Base-by-base conservation (phyloP, 2,113 vertebrate genomes). In the Orientallactaga bullata region DNA sequence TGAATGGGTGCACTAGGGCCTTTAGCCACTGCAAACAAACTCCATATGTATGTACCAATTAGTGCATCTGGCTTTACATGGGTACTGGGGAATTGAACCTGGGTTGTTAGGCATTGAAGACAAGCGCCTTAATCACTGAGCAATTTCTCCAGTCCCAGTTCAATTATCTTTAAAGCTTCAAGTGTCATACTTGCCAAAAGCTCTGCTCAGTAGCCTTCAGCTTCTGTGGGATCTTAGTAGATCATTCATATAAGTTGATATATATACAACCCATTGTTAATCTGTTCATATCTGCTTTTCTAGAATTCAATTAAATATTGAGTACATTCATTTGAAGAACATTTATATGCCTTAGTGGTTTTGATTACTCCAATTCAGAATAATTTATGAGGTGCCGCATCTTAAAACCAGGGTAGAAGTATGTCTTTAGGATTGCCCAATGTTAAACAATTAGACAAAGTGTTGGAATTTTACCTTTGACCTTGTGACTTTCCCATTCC, bases 391-490 rank as follows among this genome's bases (percentile, higher is more conserved):
- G 12, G 32, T 42, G 84, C 61, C 21, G 12, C 2, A 26, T 73
- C 69, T 37, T 61, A 63, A 87, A 84, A n/a, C 11, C n/a, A 42
- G 73, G 61, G 10, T 18, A 77, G 21, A 76, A 80, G 21, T 18
- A 12, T 72, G 39, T 74, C 12, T 39, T 1, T 17, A n/a, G 42
- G 42, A 35, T 92, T 55, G 1, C 66, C 63, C n/a, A 13, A 80
- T 47, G 11, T 65, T 69, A 35, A 66, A 69, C 55, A 84, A 0
- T 1, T 47, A 39, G 73, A 78, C 26, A 61, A 61, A 73, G 85
- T 90, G 42, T n/a, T 80, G 26, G n/a, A 39, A 83, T 73, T 72
- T 94, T 71, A 94, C 85, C 94, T 96, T 65, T 94, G 86, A 76
- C 93, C n/a, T 83, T n/a, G 32, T n/a, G 37, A 95, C 65, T 82